Percentiles rank a stretch among this genome's conserved stretches.
Conservation (phyloP, 2,797 vertebrate species). For the Clangula hyemalis region DNA sequence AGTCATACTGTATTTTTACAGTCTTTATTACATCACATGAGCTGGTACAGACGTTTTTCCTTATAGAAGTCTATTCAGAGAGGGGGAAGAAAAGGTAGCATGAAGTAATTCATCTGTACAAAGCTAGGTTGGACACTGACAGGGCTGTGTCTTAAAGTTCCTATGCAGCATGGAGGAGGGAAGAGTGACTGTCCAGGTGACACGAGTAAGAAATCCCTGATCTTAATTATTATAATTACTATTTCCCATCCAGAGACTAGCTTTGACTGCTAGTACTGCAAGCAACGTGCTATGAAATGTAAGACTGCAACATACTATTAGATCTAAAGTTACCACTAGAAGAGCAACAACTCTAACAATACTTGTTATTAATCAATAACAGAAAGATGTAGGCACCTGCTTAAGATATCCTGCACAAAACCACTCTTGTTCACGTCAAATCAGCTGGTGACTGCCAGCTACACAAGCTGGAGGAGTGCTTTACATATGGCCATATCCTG, state of each 20-base stretch:
- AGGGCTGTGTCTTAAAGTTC: background rate
- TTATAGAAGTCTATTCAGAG: fast-evolving
- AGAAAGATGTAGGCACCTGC: background rate
- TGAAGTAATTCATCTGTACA: background rate
- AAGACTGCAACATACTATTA: background rate
- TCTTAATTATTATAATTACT: background rate
- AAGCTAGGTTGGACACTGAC: background rate
- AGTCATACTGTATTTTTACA: background rate
- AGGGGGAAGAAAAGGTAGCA: too few relatives aligned
- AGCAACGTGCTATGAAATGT: fast-evolving
- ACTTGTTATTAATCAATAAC: fast-evolving
- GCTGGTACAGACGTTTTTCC: background rate
- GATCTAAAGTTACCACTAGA: background rate
- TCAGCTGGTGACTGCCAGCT: background rate
- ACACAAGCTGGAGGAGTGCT: fast-evolving
- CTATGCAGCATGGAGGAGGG: background rate
- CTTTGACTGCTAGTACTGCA: background rate
- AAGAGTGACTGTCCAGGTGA: background rate
- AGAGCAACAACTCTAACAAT: background rate
- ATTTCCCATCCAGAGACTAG: background rate
- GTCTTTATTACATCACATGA: background rate
- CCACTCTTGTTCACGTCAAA: background rate
- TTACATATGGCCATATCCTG: background rate
- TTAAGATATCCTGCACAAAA: background rate
- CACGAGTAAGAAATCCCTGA: background rate